Percentiles rank a stretch among this genome's conserved stretches.
phyloP scores from a whole-genome alignment of 2,797 vertebrate species.

The Tinamus major region DNA sequence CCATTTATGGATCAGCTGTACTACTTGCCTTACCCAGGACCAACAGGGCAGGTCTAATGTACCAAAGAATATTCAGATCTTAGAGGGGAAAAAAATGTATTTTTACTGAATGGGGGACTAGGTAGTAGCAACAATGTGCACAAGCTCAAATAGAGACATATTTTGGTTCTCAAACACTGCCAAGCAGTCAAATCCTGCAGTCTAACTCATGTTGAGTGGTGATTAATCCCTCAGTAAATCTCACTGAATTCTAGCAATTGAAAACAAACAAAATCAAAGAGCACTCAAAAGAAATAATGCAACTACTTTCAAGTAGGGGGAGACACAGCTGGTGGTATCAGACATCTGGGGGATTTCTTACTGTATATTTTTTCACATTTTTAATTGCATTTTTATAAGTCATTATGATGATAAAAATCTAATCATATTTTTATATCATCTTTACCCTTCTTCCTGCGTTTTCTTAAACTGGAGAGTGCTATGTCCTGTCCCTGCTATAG shows the following conservation, averaged over 20 bases:
- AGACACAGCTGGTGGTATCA: neutral
- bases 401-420: neutral
- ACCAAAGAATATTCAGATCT: neutral
- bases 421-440: neutral
- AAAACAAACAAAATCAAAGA: slow-evolving; percentile 44
- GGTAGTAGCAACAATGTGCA: neutral
- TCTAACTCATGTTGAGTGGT: neutral
- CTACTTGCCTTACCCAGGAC: neutral
- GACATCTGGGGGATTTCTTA: slow-evolving; percentile 42
- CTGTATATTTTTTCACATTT: neutral
- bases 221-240: neutral
- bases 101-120: neutral
- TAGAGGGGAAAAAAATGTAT: neutral
- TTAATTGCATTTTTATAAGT: neutral
- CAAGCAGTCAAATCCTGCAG: neutral
- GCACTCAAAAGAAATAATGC: neutral
- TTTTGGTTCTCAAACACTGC: neutral
- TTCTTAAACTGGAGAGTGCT: neutral
- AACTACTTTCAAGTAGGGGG: slow-evolving; percentile 6
- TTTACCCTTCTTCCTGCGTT: neutral
- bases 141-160: neutral
- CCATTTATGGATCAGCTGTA: neutral
- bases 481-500: neutral
- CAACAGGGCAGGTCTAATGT: neutral
- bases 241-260: neutral